These are phyloP conservation scores for Drosophila nigrodunni DNA, from an alignment of 1,140 invertebrate species.

Conservation along the genomic window DNA sequence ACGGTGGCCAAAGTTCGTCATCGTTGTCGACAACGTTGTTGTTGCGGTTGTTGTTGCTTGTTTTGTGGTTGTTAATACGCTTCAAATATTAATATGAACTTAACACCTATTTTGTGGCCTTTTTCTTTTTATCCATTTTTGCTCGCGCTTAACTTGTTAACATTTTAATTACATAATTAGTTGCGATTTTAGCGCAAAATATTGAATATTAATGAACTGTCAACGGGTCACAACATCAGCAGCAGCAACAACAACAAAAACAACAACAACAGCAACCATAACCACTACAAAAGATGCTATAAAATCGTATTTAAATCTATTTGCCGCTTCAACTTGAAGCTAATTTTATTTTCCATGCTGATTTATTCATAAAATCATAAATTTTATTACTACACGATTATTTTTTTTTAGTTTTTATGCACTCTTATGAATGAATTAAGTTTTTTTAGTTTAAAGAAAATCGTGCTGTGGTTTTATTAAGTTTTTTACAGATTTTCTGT, in stretches of 20 bases:
- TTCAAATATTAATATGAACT: conserved; percentile 52
- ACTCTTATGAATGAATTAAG: too few species aligned
- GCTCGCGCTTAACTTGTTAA: conserved; percentile 49
- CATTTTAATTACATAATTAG: conserved; percentile 57
- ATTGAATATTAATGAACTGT: conserved; percentile 36
- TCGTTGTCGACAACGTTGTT: conserved; percentile 9
- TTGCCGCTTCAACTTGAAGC: background rate
- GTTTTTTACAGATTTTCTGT: too few species aligned
- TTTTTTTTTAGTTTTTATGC: background rate
- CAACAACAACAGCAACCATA: background rate
- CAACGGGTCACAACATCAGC: background rate
- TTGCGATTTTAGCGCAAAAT: conserved; percentile 40
- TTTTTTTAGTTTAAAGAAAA: too few species aligned
- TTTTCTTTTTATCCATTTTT: conserved; percentile 33
- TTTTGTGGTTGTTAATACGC: conserved; percentile 35
- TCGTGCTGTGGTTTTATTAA: too few species aligned
- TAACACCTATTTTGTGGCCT: conserved; percentile 45
- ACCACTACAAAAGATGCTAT: background rate
- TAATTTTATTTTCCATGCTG: background rate
- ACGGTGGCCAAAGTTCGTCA: conserved; percentile 35
- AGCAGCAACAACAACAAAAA: background rate
- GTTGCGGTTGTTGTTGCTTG: conserved; percentile 11
- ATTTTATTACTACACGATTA: background rate
- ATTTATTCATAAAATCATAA: background rate
- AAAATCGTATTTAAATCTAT: too few species aligned